Percentiles rank a stretch among this genome's conserved stretches.
These are phyloP conservation scores for Eueides isabella DNA, from an alignment of 1,140 invertebrate species.

Conservation along the genomic window DNA sequence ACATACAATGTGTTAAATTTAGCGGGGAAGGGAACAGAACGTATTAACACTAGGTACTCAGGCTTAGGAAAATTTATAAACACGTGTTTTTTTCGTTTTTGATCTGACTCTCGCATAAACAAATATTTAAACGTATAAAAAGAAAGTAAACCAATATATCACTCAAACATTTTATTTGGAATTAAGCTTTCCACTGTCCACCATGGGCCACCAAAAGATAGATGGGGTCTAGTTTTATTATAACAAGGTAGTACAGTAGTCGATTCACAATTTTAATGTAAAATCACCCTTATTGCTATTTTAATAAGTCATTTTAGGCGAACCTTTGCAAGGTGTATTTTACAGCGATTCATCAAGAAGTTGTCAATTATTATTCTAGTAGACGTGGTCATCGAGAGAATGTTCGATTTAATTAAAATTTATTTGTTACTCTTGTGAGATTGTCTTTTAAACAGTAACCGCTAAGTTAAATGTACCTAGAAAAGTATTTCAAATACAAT, in stretches of 20 bases:
- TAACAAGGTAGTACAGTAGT: slow-evolving; percentile 64
- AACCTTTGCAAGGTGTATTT: slow-evolving; percentile 17
- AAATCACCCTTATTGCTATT: slow-evolving; percentile 23
- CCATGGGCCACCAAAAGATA: slow-evolving; percentile 62
- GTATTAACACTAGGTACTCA: too few species aligned
- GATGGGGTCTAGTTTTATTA: slow-evolving; percentile 68
- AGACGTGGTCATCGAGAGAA: slow-evolving; percentile 54
- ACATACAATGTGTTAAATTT: too few species aligned
- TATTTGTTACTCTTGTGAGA: slow-evolving; percentile 56
- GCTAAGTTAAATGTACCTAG: not conserved
- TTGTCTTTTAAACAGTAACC: slow-evolving; percentile 24
- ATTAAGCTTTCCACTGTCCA: slow-evolving; percentile 62
- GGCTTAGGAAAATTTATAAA: too few species aligned
- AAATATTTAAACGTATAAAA: slow-evolving; percentile 37
- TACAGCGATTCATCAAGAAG: slow-evolving; percentile 70
- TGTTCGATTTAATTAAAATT: slow-evolving; percentile 78
- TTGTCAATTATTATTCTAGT: slow-evolving; percentile 78
- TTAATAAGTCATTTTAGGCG: slow-evolving; percentile 13
- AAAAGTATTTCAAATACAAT: too few species aligned
- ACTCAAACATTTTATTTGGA: slow-evolving; percentile 61
- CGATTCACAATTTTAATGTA: not conserved
- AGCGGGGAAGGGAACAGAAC: too few species aligned
- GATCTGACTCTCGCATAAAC: not conserved
- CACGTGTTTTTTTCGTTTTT: not conserved
- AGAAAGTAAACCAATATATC: slow-evolving; percentile 66